Base-by-base conservation (phyloP, 1,140 invertebrate genomes). In the Monochamus saltuarius region DNA sequence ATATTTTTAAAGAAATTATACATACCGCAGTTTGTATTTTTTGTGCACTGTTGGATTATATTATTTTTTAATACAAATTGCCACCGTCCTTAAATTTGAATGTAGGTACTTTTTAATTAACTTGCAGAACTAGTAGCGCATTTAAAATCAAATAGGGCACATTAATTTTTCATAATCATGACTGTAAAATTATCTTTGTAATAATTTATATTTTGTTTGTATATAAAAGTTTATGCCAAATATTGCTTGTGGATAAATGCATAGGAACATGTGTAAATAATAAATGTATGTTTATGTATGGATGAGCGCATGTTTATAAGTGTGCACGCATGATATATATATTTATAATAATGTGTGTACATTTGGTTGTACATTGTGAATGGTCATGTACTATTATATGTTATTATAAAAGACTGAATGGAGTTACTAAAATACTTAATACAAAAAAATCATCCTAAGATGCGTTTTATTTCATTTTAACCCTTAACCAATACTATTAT, bases 321-420 rank as follows among this genome's bases (percentile, higher is more conserved):
- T 71, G 69, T 67, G 70, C 70, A 67, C 64, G 70, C 68, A 64
- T 75, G 73, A 72, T 75, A 66, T 67, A 69, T 74, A 71, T 74
- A 76, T 75, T 69, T 67, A 75, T 76, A 74, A 71, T 74, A 75
- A 62, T 65, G 70, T 75, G 71, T 76, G 73, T 75, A 74, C 72
- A 76, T 68, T 70, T 65, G 73, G 74, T 75, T 76, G 74, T 72
- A 74, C 74, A 76, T 73, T 75, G 75, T 76, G 73, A 74, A 74
- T 76, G 73, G 74, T 75, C 70, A 75, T 74, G 73, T 76, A 75
- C 68, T 72, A 76, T 71, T 76, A 73, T 76, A 75, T 74, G 73
- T 75, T 74, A 74, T 76, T 75, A 74, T 74, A 76, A 76, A 76
- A 76, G 74, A 76, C 74, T 76, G 74, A 76, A 76, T 76, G 74